Conservation (phyloP, 2,888 invertebrate species). For the Mimachlamys varia region DNA sequence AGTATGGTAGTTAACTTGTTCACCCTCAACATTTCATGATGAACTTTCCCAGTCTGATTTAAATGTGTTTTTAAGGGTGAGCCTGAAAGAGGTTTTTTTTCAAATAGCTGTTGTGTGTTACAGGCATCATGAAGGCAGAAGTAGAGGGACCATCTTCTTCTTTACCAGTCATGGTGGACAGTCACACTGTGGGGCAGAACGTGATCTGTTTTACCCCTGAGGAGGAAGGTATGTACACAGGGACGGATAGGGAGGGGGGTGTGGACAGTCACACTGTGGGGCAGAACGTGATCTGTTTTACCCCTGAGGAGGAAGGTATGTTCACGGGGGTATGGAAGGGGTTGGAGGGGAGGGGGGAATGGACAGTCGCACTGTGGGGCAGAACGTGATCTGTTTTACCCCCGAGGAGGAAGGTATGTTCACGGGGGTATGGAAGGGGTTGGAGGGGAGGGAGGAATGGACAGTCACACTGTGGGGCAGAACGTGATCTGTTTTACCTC, state of each 20-base stretch:
- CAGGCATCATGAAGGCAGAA: constrained; percentile 87
- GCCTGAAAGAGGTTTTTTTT: no score
- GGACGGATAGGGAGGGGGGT: neutral
- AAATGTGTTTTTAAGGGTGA: no score
- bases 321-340: neutral
- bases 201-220: constrained; percentile 85
- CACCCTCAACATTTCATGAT: no score
- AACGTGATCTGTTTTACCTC: constrained; percentile 85
- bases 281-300: constrained; percentile 84
- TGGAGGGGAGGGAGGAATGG: constrained; percentile 71
- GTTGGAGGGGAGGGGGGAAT: constrained; percentile 65
- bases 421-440: neutral
- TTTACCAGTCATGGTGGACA: constrained; percentile 83
- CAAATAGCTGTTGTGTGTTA: constrained; percentile 34
- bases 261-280: constrained; percentile 80
- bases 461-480: constrained; percentile 72
- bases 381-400: constrained; percentile 84
- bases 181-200: constrained; percentile 75
- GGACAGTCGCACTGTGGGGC: constrained; percentile 76
- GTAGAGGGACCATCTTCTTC: constrained; percentile 81
- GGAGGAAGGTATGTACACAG: constrained; percentile 79
- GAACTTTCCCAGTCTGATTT: no score
- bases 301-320: constrained; percentile 83
- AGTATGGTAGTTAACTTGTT: no score
- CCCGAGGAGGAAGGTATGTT: constrained; percentile 82